Conservation (phyloP, 1,140 invertebrate genomes). For the Atta colombica region DNA sequence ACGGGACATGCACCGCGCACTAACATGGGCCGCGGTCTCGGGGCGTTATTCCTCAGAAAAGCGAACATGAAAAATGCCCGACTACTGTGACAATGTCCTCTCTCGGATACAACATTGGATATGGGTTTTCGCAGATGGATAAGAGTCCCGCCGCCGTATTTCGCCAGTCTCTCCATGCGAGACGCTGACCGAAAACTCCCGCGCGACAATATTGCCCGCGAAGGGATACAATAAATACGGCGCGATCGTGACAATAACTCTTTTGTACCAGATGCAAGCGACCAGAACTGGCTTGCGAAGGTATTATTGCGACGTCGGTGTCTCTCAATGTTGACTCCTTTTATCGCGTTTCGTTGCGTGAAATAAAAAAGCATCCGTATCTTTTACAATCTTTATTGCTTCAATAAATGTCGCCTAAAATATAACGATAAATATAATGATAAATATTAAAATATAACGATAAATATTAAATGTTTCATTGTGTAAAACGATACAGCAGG, state of each 20-base stretch:
- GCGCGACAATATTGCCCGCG: conserved; percentile 57
- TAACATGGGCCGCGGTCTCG: conserved; percentile 44
- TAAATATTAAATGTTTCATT: neutral
- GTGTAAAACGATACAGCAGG: neutral
- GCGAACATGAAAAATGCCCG: conserved; percentile 59
- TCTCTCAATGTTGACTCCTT: conserved; percentile 25
- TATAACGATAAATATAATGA: neutral
- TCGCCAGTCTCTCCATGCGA: conserved; percentile 24
- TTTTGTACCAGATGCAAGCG: conserved; percentile 60
- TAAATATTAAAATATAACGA: conserved; percentile 10
- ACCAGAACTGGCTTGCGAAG: conserved; percentile 43
- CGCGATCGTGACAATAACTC: conserved; percentile 62
- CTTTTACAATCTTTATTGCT: neutral
- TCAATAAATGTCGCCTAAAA: neutral
- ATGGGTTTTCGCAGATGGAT: conserved; percentile 36
- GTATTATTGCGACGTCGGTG: conserved; percentile 50
- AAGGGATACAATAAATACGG: conserved; percentile 60
- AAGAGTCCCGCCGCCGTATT: conserved; percentile 5
- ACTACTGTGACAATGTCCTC: conserved; percentile 51
- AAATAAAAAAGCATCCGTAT: neutral
- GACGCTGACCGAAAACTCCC: conserved; percentile 54
- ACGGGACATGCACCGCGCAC: conserved; percentile 35
- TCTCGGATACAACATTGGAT: conserved; percentile 41
- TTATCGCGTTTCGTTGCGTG: conserved; percentile 18
- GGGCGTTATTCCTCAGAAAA: conserved; percentile 56